These are phyloP conservation scores for Troglohyphantes excavatus DNA, from an alignment of 2,888 invertebrate genomes.

Conservation along the genomic window DNA sequence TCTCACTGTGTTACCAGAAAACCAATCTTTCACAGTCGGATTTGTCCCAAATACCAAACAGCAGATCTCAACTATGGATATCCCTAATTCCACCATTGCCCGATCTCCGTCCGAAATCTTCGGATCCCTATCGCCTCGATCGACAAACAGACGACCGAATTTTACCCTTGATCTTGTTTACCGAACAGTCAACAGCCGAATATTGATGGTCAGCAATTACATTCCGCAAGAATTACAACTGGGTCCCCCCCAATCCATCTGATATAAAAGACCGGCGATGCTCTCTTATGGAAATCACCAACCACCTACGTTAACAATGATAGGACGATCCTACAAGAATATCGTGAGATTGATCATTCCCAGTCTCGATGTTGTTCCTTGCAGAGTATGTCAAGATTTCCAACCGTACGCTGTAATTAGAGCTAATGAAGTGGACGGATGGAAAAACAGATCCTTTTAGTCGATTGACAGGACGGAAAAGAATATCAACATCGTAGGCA, in stretches of 20 bases:
- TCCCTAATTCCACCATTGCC: background rate
- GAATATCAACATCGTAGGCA: slow-evolving; percentile 57
- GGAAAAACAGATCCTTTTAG: slow-evolving; percentile 38
- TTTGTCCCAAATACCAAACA: background rate
- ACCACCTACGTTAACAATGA: slow-evolving; percentile 35
- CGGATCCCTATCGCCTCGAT: background rate
- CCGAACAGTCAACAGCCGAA: background rate
- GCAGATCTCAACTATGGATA: background rate
- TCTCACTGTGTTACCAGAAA: background rate
- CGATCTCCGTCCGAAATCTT: background rate
- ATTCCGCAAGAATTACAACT: slow-evolving; percentile 1
- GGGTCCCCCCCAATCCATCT: slow-evolving; percentile 19
- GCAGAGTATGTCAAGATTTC: slow-evolving; percentile 9
- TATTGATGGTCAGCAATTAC: slow-evolving; percentile 1
- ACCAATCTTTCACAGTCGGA: background rate
- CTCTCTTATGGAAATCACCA: background rate
- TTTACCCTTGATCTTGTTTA: slow-evolving; percentile 19
- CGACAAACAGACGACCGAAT: background rate
- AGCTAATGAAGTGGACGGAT: slow-evolving; percentile 59
- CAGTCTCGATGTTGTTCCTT: slow-evolving; percentile 15
- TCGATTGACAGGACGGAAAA: slow-evolving; percentile 25
- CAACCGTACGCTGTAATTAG: slow-evolving; percentile 38
- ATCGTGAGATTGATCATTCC: slow-evolving; percentile 24
- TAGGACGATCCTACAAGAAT: slow-evolving; percentile 36
- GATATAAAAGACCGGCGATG: slow-evolving; percentile 22